Conservation (phyloP, 1,140 invertebrate genomes). For the Rhagoletis zephyria region DNA sequence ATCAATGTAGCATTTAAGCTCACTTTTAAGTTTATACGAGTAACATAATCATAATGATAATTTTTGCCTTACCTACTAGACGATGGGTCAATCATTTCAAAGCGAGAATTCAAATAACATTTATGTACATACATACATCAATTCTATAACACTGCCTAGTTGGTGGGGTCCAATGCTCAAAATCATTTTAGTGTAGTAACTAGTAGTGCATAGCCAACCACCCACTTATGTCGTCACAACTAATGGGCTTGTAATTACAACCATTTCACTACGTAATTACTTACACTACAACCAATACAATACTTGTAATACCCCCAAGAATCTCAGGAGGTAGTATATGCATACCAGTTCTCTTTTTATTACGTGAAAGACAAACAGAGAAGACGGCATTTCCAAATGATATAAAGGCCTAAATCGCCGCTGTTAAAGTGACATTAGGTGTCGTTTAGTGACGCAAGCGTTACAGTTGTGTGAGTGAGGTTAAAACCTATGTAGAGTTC, state of each 20-base stretch:
- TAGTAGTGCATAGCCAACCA: neutral
- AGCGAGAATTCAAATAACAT: too few relatives aligned
- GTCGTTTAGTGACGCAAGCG: neutral
- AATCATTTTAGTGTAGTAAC: too few relatives aligned
- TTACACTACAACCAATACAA: neutral
- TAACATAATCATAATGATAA: too few relatives aligned
- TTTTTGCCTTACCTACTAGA: too few relatives aligned
- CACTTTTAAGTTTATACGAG: too few relatives aligned
- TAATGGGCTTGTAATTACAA: neutral
- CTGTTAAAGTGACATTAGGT: neutral
- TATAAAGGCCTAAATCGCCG: neutral
- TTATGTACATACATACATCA: too few relatives aligned
- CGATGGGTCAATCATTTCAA: too few relatives aligned
- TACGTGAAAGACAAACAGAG: neutral
- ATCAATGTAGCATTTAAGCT: too few relatives aligned
- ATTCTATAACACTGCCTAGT: too few relatives aligned
- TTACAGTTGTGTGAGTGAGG: neutral
- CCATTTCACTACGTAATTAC: neutral
- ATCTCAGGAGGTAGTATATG: neutral
- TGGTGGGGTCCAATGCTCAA: too few relatives aligned
- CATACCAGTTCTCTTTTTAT: neutral
- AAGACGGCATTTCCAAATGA: neutral
- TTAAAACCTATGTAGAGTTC: neutral
- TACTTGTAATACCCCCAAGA: too few relatives aligned
- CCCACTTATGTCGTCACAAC: slow-evolving; percentile 4